A percentile compares a stretch with the other conserved stretches of the same genome.
phyloP scores from a whole-genome alignment of 2,888 invertebrate genomes.

The Nemapogon koenigi region DNA sequence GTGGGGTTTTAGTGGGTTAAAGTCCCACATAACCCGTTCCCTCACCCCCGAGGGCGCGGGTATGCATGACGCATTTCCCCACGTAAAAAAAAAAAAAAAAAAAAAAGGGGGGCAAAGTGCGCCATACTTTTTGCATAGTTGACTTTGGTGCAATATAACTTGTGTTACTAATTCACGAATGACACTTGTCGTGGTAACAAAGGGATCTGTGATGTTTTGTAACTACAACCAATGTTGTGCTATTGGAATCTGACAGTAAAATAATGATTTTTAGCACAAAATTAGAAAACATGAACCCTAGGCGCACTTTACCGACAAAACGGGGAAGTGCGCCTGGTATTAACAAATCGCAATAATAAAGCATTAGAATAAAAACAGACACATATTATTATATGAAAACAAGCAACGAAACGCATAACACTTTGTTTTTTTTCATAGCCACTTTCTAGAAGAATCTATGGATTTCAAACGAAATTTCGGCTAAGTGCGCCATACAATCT shows the following conservation, averaged over 20 bases:
- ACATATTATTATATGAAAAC: neutral
- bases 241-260: neutral
- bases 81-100: too few relatives aligned
- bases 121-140: conserved; percentile 5
- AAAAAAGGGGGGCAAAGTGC: too few relatives aligned
- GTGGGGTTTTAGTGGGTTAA: too few relatives aligned
- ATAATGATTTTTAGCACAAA: conserved; percentile 1
- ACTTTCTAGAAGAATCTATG: conserved; percentile 1
- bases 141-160: conserved; percentile 4
- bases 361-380: conserved; percentile 3
- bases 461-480: conserved; percentile 3
- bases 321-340: conserved; percentile 5
- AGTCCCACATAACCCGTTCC: too few relatives aligned
- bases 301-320: conserved; percentile 6
- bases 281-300: neutral
- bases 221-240: conserved; percentile 1
- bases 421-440: neutral
- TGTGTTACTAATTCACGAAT: conserved; percentile 1
- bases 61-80: too few relatives aligned
- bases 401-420: neutral
- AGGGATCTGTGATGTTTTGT: conserved; percentile 1
- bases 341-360: conserved; percentile 2
- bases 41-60: too few relatives aligned
- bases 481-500: conserved; percentile 2
- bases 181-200: neutral